phyloP scores from a whole-genome alignment of 2,113 vertebrate species.

The Callionymus lyra region DNA sequence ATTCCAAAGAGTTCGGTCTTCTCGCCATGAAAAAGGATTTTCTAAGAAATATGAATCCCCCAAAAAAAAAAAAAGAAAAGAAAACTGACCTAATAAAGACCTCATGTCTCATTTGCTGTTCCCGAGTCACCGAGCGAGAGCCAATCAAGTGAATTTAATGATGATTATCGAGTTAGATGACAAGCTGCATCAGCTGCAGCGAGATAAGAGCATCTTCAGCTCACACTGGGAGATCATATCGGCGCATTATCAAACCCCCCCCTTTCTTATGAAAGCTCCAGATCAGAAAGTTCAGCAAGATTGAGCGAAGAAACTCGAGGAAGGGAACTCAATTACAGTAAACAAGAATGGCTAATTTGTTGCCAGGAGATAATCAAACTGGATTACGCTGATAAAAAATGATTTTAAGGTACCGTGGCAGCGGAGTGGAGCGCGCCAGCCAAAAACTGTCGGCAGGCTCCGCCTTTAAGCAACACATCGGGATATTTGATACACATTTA shows the following conservation, averaged over 20 bases:
- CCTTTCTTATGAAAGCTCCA: constrained; percentile 45
- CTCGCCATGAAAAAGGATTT: constrained; percentile 35
- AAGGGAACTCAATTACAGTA: constrained; percentile 59
- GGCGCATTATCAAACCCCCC: constrained; percentile 38
- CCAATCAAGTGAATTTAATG: constrained; percentile 48
- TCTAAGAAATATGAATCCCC: constrained; percentile 15
- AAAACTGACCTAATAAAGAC: constrained; percentile 2
- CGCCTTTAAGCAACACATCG: constrained; percentile 46
- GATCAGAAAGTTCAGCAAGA: constrained; percentile 53
- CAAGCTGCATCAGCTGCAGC: constrained; percentile 46
- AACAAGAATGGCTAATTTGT: constrained; percentile 61
- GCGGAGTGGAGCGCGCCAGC: constrained; percentile 15
- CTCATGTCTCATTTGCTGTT: not conserved
- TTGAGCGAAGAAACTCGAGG: constrained; percentile 41
- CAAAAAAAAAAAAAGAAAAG: constrained; percentile 3
- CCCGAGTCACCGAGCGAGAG: constrained; percentile 32
- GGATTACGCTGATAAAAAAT: constrained; percentile 57
- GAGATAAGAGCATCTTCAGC: constrained; percentile 57
- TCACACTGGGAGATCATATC: constrained; percentile 43
- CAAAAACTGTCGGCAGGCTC: constrained; percentile 33
- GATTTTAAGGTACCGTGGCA: constrained; percentile 48
- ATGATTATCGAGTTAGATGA: constrained; percentile 53
- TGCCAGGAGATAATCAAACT: constrained; percentile 59
- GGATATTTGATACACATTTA: constrained; percentile 55
- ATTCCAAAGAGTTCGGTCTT: constrained; percentile 62